Percentiles rank a stretch among this genome's conserved stretches.
Evolutionary conservation across 2,113 vertebrate genomes (phyloP).

Genomic region (Toxotes jaculatrix): DNA sequence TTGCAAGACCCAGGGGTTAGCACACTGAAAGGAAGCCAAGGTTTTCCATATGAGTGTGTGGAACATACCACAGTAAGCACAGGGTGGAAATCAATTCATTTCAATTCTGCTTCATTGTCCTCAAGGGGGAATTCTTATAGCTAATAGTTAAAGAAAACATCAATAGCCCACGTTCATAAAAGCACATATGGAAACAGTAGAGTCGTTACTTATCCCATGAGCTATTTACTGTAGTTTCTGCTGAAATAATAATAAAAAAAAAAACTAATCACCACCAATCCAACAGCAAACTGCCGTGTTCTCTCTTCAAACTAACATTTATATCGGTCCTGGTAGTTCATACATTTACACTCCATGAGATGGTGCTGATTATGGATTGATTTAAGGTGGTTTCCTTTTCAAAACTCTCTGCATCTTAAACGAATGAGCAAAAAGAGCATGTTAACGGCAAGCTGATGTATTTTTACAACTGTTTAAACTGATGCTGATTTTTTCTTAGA

Average conservation of each 20-base stretch:
- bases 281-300: not conserved
- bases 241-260: not conserved
- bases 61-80: constrained; percentile 19
- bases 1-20: constrained; percentile 32
- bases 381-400: not conserved
- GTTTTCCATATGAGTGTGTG: constrained; percentile 52
- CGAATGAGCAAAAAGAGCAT: not conserved
- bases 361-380: not conserved
- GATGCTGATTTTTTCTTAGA: too few species aligned
- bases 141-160: constrained; percentile 43
- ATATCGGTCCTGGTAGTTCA: not conserved
- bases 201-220: not conserved
- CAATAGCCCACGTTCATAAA: constrained; percentile 21
- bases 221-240: not conserved
- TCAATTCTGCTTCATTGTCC: constrained; percentile 50
- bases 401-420: not conserved
- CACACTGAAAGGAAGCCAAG: constrained; percentile 22
- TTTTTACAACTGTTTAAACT: too few species aligned
- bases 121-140: constrained; percentile 20
- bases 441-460: too few species aligned
- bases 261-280: not conserved
- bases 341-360: not conserved
- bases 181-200: constrained; percentile 13
- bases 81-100: constrained; percentile 43
- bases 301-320: not conserved